These are phyloP conservation scores for Micromussa lordhowensis DNA, from an alignment of 92 coral and sea anemone genomes.

Conservation along the genomic window DNA sequence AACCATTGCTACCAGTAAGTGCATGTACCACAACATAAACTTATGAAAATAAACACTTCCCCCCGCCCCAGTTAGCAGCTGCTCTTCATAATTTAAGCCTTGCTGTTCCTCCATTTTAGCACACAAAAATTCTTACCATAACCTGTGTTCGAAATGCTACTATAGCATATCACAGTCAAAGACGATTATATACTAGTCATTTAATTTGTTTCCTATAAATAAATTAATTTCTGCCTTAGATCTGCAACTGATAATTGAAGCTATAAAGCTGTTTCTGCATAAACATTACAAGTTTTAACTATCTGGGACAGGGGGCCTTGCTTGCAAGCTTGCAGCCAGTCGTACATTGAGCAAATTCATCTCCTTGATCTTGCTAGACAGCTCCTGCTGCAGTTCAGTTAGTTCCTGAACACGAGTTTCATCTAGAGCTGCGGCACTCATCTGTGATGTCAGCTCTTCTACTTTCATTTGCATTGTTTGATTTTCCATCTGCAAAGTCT, in stretches of 20 bases:
- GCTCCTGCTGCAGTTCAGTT: slow-evolving; percentile 63
- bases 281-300: not conserved
- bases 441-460: slow-evolving; percentile 49
- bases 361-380: slow-evolving; percentile 72
- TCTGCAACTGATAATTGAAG: not conserved
- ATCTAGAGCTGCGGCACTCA: slow-evolving; percentile 54
- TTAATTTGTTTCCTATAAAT: slow-evolving; percentile 6
- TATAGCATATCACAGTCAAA: not conserved
- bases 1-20: not conserved
- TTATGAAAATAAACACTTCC: not conserved
- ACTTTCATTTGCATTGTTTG: slow-evolving; percentile 61
- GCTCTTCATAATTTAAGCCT: not conserved
- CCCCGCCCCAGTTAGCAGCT: not conserved
- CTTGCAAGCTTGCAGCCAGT: slow-evolving; percentile 50
- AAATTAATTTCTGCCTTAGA: slow-evolving; percentile 7
- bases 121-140: not conserved
- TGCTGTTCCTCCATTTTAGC: not conserved
- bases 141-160: not conserved
- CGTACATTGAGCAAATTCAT: slow-evolving; percentile 55
- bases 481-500: slow-evolving; percentile 72
- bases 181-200: not conserved
- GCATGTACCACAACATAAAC: not conserved
- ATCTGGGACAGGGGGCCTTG: slow-evolving; percentile 1
- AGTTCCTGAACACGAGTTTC: slow-evolving; percentile 76
- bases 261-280: not conserved